Base-by-base conservation (phyloP, 1,140 invertebrate species). In the Aethina tumida region DNA sequence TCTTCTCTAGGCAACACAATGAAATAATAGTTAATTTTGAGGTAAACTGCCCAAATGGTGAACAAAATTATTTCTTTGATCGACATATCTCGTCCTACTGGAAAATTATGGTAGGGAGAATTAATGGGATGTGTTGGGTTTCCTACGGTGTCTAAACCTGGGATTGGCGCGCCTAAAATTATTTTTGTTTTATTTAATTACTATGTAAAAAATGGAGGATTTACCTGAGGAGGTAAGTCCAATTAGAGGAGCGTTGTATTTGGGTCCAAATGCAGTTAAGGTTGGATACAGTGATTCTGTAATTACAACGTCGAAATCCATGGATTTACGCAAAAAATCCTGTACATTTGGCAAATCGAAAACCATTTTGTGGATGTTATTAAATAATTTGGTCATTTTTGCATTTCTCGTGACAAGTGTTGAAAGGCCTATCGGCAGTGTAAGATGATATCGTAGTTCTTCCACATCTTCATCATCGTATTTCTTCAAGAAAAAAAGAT, bases 91-190 rank as follows among this genome's bases (percentile, higher is more conserved):
- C 58, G 43, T 12, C 9, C 21, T 34, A 57, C 62, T 3, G 55
- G 47, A 4, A 55, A 28, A n/a, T 64, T 30, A 0, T 60, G 10
- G 14, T 56, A 49, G 0, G 68, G 68, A 42, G 67, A 62, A 15
- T 67, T 42, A n/a, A 68, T 42, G 0, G 65, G 60, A 39, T 69
- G 63, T 3, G 52, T 41, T 3, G 63, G 59, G 40, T 60, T 52
- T 13, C 52, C 52, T 10, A 54, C 25, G 13, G 34, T 38, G 35
- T 49, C 49, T 10, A 46, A 17, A 2, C 45, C 26, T 8, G 35
- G 22, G 5, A 50, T 7, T 1, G 39, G 37, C 5, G 41, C 42
- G 7, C 43, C 45, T 17, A 49, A 21, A 8, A n/a, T n/a, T n/a
- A n/a, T n/a, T n/a, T n/a, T n/a, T n/a, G n/a, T n/a, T n/a, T n/a